Evolutionary conservation across 2,113 vertebrate genomes (phyloP), one percentile per base, ranked within the genome.

Genomic region (Thinocorus orbignyianus): DNA sequence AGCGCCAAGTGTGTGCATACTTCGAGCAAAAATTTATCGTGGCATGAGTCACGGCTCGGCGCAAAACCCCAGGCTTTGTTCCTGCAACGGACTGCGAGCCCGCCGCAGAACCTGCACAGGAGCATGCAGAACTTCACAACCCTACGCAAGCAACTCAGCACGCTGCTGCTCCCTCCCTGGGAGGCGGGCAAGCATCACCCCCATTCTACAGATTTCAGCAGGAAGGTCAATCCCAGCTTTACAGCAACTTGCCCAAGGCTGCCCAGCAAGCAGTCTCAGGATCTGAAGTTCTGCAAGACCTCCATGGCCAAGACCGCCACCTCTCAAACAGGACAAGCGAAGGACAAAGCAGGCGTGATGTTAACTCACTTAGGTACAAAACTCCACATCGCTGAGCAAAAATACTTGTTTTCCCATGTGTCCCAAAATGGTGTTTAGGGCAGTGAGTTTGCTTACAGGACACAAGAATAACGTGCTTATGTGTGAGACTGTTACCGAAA

Each of bases 91-190:
- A 26, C 46, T 12, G 52, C 0, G 2, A 87, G 73, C 49, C 80
- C 10, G 0, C 72, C 5, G 3, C 2, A 4, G 11, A 1, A 25
- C 31, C 79, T 33, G 46, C 28, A 35, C 31, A 30, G 49, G 22
- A 26, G 55, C 22, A 16, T 3, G 3, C 0, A 2, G 64, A 39
- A 26, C n/a, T 55, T 35, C 25, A 19, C 64, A 76, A 48, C 14
- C 5, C 2, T 5, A n/a, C 16, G 4, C 60, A 14, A 9, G 51
- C 85, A 17, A 10, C 10, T 7, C 0, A 6, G 12, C 13, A 15
- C 13, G 55, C 69, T 9, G 55, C 69, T 9, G 57, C 81, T 69
- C 64, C 55, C 62, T 52, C 68, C 26, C 33, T 4, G 22, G 54
- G 19, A 39, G 39, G 20, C 1, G 2, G 78, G 73, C 26, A 58